Conservation (phyloP, 2,113 vertebrate species). For the Xenus cinereus region DNA sequence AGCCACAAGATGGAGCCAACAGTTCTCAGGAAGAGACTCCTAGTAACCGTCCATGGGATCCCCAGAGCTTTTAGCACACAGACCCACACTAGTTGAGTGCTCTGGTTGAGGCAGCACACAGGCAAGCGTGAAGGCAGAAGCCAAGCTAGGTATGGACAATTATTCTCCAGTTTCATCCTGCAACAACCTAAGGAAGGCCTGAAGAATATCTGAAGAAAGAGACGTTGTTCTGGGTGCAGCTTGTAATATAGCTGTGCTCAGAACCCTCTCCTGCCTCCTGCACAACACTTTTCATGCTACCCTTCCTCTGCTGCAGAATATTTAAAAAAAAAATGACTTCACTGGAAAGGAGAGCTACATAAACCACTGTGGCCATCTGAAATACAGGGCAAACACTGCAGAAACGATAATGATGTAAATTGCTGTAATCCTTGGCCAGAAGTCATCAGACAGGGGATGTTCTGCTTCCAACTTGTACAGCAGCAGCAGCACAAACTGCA, state of each 20-base stretch:
- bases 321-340: not conserved
- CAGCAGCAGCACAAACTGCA: not conserved
- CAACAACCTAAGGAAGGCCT: not conserved
- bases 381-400: not conserved
- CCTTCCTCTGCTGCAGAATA: not conserved
- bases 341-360: not conserved
- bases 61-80: not conserved
- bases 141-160: fast-evolving
- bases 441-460: not conserved
- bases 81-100: not conserved
- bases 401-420: not conserved
- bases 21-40: conserved; percentile 24
- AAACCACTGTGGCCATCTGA: not conserved
- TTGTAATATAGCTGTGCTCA: not conserved
- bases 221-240: not conserved
- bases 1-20: conserved; percentile 70
- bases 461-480: not conserved
- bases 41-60: not conserved
- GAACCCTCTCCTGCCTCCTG: not conserved
- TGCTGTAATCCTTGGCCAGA: not conserved
- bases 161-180: not conserved
- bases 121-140: not conserved
- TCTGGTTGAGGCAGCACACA: not conserved
- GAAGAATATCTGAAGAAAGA: not conserved
- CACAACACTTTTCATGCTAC: not conserved